phyloP scores from a whole-genome alignment of 2,113 vertebrate species.

The Hypomesus transpacificus region DNA sequence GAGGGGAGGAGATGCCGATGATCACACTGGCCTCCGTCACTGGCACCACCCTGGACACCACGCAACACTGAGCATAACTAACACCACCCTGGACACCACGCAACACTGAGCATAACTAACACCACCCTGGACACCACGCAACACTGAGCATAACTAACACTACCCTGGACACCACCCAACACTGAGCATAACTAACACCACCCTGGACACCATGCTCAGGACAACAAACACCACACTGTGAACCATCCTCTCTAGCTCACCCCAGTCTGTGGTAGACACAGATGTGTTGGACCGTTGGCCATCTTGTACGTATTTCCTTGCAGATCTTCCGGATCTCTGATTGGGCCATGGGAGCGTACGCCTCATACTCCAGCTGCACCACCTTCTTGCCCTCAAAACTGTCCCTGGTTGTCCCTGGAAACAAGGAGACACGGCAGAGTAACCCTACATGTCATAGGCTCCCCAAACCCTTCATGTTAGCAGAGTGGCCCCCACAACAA shows the following conservation, averaged over 20 bases:
- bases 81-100: conserved; percentile 35
- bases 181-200: conserved; percentile 17
- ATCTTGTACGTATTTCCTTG: conserved; percentile 74
- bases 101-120: background rate
- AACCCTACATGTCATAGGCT: too few relatives aligned
- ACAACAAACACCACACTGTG: too few relatives aligned
- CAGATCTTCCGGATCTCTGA: conserved; percentile 84
- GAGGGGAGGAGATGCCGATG: conserved; percentile 88
- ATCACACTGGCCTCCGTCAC: conserved; percentile 86
- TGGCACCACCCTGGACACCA: conserved; percentile 75
- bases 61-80: background rate
- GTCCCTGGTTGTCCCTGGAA: conserved; percentile 85
- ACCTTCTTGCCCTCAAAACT: conserved; percentile 82
- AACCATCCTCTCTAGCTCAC: conserved; percentile 59
- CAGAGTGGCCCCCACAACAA: background rate
- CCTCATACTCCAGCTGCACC: conserved; percentile 86
- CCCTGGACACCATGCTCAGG: conserved; percentile 22
- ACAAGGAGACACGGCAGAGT: background rate
- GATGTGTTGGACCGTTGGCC: conserved; percentile 80
- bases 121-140: too few relatives aligned
- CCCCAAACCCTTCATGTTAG: background rate
- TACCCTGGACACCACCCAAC: too few relatives aligned
- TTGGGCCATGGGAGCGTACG: conserved; percentile 85
- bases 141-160: too few relatives aligned
- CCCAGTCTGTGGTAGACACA: conserved; percentile 88